Evolutionary conservation across 2,113 vertebrate species (phyloP).

Genomic region (Oncorhynchus tshawytscha): DNA sequence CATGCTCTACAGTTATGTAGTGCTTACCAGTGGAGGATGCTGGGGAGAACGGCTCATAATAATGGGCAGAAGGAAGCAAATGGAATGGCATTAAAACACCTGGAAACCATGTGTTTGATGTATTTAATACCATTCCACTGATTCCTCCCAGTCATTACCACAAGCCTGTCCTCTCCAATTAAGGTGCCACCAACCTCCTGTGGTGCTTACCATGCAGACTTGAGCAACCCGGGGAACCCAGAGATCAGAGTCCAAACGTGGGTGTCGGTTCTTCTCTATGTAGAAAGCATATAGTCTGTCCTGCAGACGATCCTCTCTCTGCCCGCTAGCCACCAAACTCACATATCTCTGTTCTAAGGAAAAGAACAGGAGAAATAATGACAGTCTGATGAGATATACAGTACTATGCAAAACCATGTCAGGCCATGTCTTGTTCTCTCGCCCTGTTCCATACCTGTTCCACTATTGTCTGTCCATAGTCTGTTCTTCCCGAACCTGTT

Average conservation of each 20-base stretch:
- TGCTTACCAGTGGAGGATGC: too few species aligned
- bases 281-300: slow-evolving; percentile 66
- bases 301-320: slow-evolving; percentile 1
- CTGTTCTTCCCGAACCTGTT: slow-evolving; percentile 39
- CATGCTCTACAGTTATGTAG: neutral
- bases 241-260: neutral
- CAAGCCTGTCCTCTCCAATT: too few species aligned
- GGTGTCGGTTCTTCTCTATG: slow-evolving; percentile 46
- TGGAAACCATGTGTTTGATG: too few species aligned
- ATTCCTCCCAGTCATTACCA: too few species aligned
- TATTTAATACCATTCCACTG: too few species aligned
- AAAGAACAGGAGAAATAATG: neutral
- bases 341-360: slow-evolving; percentile 62
- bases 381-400: neutral
- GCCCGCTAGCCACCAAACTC: slow-evolving; percentile 49
- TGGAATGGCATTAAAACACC: too few species aligned
- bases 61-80: too few species aligned
- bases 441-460: slow-evolving; percentile 44
- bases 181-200: too few species aligned
- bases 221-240: slow-evolving; percentile 67
- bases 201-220: slow-evolving; percentile 65
- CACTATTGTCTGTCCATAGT: neutral
- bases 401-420: neutral
- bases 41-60: too few species aligned
- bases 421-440: neutral